Percentiles rank a stretch among this genome's conserved stretches.
These are phyloP conservation scores for Propsilocerus akamusi DNA, from an alignment of 1,140 invertebrate species.

Conservation along the genomic window DNA sequence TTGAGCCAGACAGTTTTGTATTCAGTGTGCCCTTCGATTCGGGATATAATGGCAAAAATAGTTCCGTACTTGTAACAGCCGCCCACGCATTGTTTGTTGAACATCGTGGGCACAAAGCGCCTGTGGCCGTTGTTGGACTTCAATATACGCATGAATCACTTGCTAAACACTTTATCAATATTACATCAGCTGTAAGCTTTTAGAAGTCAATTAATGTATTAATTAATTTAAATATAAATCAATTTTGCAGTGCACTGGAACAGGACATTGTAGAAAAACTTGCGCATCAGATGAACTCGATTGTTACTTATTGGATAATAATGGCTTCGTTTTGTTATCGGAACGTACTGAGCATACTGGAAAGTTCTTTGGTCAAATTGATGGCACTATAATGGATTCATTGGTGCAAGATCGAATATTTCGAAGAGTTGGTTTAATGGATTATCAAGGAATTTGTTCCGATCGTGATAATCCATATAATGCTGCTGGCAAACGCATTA, in stretches of 20 bases:
- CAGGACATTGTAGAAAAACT: constrained; percentile 52
- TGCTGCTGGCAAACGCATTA: constrained; percentile 23
- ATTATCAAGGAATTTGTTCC: constrained; percentile 75
- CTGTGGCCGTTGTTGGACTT: constrained; percentile 76
- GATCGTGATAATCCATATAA: constrained; percentile 54
- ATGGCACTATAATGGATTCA: constrained; percentile 89
- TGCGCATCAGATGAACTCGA: constrained; percentile 72
- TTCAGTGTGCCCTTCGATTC: constrained; percentile 80
- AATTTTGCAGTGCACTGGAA: constrained; percentile 44
- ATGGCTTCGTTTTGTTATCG: constrained; percentile 83
- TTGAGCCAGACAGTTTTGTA: constrained; percentile 77
- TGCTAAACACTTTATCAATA: constrained; percentile 65
- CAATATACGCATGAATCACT: constrained; percentile 67
- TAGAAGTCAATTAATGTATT: neutral
- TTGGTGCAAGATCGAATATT: constrained; percentile 80
- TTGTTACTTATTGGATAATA: constrained; percentile 83
- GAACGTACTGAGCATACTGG: constrained; percentile 68
- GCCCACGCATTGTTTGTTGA: constrained; percentile 82
- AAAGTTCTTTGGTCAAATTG: constrained; percentile 79
- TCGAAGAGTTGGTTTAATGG: constrained; percentile 63
- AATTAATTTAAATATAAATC: neutral
- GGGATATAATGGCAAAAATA: constrained; percentile 35
- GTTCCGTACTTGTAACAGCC: constrained; percentile 56
- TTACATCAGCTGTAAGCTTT: constrained; percentile 55
- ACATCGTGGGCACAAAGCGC: constrained; percentile 60